A percentile compares a stretch with the other conserved stretches of the same genome.
Evolutionary conservation across 2,888 invertebrate genomes (phyloP).

Genomic region (Diarsia rubi): DNA sequence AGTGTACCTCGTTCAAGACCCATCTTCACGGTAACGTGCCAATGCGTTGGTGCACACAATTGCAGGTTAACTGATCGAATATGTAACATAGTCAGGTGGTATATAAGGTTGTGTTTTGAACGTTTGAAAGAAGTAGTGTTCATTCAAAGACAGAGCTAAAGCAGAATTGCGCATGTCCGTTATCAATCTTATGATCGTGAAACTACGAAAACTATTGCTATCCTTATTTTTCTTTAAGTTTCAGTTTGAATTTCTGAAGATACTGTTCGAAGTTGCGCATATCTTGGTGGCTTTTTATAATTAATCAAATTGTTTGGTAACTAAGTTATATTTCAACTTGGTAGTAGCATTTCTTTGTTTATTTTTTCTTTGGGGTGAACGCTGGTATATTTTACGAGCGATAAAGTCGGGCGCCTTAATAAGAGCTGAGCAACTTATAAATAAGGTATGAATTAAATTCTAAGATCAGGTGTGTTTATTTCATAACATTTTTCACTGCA

Average conservation of each 20-base stretch:
- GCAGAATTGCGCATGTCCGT: conserved; percentile 86
- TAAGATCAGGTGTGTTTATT: conserved; percentile 59
- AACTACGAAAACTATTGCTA: conserved; percentile 86
- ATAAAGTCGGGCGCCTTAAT: conserved; percentile 71
- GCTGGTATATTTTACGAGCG: conserved; percentile 70
- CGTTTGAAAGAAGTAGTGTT: conserved; percentile 70
- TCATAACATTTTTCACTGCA: conserved; percentile 36
- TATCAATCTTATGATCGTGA: conserved; percentile 80
- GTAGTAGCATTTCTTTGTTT: conserved; percentile 56
- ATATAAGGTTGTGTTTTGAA: conserved; percentile 75
- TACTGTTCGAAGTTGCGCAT: conserved; percentile 25
- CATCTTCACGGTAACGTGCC: conserved; percentile 78
- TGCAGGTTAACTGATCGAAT: conserved; percentile 67
- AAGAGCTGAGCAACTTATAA: conserved; percentile 70
- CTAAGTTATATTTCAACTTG: conserved; percentile 54
- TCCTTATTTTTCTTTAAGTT: conserved; percentile 85
- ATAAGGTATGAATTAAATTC: conserved; percentile 72
- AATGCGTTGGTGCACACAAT: conserved; percentile 83
- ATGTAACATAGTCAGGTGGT: conserved; percentile 69
- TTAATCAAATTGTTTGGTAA: conserved; percentile 67
- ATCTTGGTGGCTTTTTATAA: conserved; percentile 51
- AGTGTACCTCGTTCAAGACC: conserved; percentile 74
- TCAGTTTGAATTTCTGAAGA: conserved; percentile 59
- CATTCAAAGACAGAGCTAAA: conserved; percentile 75
- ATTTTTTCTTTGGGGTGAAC: conserved; percentile 62